Evolutionary conservation across 2,888 invertebrate species (phyloP).

Genomic region (Rapana venosa): DNA sequence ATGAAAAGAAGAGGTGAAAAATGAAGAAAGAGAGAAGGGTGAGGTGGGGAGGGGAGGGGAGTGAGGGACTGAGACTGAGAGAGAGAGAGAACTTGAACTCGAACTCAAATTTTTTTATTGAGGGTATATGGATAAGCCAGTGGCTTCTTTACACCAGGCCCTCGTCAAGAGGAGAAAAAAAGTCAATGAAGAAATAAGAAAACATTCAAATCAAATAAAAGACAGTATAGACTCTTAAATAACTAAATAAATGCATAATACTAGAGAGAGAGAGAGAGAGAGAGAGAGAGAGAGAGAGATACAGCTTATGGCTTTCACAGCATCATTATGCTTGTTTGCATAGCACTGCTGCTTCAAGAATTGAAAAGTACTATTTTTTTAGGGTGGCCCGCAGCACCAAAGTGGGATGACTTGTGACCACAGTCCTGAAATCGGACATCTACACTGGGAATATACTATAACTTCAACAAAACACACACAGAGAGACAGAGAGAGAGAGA

Average conservation of each 20-base stretch:
- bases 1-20: neutral
- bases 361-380: no score
- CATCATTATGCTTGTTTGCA: no score
- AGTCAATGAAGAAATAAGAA: neutral
- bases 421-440: neutral
- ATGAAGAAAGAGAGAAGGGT: neutral
- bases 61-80: neutral
- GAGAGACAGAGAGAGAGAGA: neutral
- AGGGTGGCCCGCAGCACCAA: no score
- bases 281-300: constrained; percentile 27
- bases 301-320: no score
- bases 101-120: no score
- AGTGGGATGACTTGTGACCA: neutral
- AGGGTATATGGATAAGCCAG: neutral
- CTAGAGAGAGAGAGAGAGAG: no score
- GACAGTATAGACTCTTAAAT: neutral
- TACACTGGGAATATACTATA: neutral
- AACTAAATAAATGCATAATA: neutral
- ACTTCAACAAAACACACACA: neutral
- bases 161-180: neutral
- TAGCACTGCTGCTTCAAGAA: no score
- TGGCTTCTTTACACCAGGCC: no score
- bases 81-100: constrained; percentile 23
- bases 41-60: neutral
- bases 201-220: neutral